Base-by-base conservation (phyloP, 2,113 vertebrate genomes). In the Pachycephala philippinensis region DNA sequence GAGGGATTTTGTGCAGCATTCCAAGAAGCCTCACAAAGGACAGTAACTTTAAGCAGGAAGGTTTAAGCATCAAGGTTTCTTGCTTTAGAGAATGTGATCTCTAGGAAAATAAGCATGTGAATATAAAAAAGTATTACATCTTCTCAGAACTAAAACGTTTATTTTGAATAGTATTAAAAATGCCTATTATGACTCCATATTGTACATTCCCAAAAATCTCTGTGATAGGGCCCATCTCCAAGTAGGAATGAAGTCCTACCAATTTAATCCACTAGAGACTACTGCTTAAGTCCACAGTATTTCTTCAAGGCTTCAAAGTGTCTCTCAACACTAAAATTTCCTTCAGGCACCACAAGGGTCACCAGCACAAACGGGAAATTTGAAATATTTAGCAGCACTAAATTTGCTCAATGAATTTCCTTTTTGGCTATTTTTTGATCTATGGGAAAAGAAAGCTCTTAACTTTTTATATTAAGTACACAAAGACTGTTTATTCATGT, bases 381-480 rank as follows among this genome's bases (percentile, higher is more conserved):
- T 57, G 37, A 71, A 49, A 79, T 78, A 83, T 81, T 92, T 74
- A 60, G 94, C 96, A 54, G 80, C 27, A 68, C 24, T 68, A 83
- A 85, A 61, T 86, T 57, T 69, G 17, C 52, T 60, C 83, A 80
- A 30, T 47, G 11, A 24, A 66, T 87, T 87, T 89, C 37, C 40
- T 63, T 91, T 93, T 45, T 54, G 30, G 14, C 14, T 92, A 40
- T 79, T 89, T 95, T 90, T 94, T 90, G 87, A 87, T 84, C 35
- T 77, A 30, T 13, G 13, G 64, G 63, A 80, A 88, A 89, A 84
- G 13, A 77, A 77, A 89, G 60, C 44, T 56, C n/a, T 61, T 70
- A 30, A 89, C 42, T 85, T 96, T 89, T 91, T 19, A 70, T 97
- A 90, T 65, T n/a, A 83, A 64, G 27, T n/a, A 56, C 5, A 63